These are phyloP conservation scores for Ornithorhynchus anatinus DNA, from an alignment of 2,113 vertebrate species.

Conservation along the genomic window DNA sequence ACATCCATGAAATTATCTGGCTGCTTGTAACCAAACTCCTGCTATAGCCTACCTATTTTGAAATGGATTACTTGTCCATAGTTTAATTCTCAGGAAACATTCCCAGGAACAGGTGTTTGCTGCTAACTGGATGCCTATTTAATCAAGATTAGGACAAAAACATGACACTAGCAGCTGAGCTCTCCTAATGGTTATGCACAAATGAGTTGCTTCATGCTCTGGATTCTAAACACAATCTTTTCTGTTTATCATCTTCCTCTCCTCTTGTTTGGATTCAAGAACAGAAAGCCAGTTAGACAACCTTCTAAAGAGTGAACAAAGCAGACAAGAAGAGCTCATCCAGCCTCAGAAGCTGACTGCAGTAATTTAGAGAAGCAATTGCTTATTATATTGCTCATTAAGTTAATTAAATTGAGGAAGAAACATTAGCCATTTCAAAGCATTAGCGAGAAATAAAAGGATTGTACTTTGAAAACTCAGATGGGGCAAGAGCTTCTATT, in stretches of 20 bases:
- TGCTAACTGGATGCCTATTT: background rate
- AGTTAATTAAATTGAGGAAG: too few relatives aligned
- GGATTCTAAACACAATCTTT: background rate
- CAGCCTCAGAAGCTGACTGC: too few relatives aligned
- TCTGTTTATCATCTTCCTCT: background rate
- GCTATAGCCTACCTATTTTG: background rate
- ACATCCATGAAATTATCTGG: background rate
- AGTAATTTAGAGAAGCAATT: too few relatives aligned
- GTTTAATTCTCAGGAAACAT: fast-evolving
- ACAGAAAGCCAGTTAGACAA: background rate
- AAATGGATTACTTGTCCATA: fast-evolving
- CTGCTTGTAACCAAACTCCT: background rate
- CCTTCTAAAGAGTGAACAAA: too few relatives aligned
- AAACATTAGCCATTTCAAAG: too few relatives aligned
- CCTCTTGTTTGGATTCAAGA: background rate
- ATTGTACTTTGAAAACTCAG: too few relatives aligned
- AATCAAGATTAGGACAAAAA: background rate
- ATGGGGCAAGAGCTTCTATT: too few relatives aligned
- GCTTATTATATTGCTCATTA: too few relatives aligned
- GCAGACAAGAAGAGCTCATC: too few relatives aligned
- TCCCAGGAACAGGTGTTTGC: background rate
- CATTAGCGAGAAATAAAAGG: too few relatives aligned
- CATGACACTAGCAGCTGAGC: background rate
- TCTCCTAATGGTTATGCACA: background rate
- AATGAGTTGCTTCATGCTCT: background rate